phyloP scores from a whole-genome alignment of 2,113 vertebrate species.

The Nothobranchius furzeri region DNA sequence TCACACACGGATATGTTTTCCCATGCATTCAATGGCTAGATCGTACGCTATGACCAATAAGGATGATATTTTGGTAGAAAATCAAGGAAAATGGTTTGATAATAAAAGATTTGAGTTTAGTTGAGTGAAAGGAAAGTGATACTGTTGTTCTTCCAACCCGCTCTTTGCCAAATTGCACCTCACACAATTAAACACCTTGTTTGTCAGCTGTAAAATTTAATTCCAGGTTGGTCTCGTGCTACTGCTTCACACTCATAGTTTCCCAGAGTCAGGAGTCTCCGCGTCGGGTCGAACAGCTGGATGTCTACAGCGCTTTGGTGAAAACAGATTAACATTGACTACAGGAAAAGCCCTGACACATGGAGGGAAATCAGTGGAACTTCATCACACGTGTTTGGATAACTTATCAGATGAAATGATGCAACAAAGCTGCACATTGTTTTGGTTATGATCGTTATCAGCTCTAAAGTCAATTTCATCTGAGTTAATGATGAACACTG shows the following conservation, averaged over 20 bases:
- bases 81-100: too few relatives aligned
- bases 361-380: conserved; percentile 6
- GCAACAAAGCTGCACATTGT: neutral
- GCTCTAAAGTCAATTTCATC: conserved; percentile 30
- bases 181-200: conserved; percentile 63
- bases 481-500: conserved; percentile 24
- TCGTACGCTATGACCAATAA: too few relatives aligned
- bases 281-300: conserved; percentile 29
- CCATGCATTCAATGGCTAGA: too few relatives aligned
- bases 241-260: conserved; percentile 25
- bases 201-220: conserved; percentile 54
- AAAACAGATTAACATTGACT: conserved; percentile 47
- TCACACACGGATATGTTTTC: too few relatives aligned
- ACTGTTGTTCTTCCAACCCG: conserved; percentile 12
- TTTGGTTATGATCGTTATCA: neutral
- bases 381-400: conserved; percentile 18
- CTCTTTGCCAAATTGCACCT: conserved; percentile 34
- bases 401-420: conserved; percentile 14
- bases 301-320: conserved; percentile 5
- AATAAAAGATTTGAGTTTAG: conserved; percentile 12
- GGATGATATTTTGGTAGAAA: too few relatives aligned
- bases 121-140: conserved; percentile 12
- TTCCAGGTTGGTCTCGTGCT: conserved; percentile 41
- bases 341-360: neutral
- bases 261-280: conserved; percentile 23